Percentiles rank a stretch among this genome's conserved stretches.
phyloP scores from a whole-genome alignment of 2,797 vertebrate genomes.

The Aselliscus stoliczkanus region DNA sequence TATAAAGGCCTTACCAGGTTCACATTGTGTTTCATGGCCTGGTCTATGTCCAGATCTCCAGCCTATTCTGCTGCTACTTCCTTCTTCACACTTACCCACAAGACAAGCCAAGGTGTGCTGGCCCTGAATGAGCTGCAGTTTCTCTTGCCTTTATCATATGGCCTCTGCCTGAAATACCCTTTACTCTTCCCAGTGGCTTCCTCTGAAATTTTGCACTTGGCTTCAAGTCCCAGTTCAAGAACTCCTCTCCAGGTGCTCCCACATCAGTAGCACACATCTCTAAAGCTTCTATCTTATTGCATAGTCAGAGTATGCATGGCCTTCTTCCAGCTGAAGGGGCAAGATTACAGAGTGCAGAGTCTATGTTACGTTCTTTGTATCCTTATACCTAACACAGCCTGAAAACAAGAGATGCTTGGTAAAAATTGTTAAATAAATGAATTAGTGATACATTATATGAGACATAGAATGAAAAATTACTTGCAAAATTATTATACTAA shows the following conservation, averaged over 20 bases:
- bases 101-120: neutral
- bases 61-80: neutral
- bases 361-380: neutral
- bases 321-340: neutral
- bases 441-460: neutral
- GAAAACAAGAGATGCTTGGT: neutral
- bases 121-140: neutral
- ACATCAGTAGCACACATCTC: neutral
- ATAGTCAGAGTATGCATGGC: accelerated
- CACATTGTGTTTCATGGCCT: neutral
- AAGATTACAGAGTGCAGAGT: neutral
- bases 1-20: neutral
- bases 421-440: neutral
- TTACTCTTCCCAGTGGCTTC: neutral
- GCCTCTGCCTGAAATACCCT: neutral
- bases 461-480: neutral
- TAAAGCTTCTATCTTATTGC: neutral
- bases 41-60: neutral
- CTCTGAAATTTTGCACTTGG: neutral
- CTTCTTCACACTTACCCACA: neutral
- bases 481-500: neutral
- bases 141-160: neutral
- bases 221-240: neutral
- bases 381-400: neutral
- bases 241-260: neutral